Conservation (phyloP, 2,113 vertebrate genomes). For the Nannobrachium achirus region DNA sequence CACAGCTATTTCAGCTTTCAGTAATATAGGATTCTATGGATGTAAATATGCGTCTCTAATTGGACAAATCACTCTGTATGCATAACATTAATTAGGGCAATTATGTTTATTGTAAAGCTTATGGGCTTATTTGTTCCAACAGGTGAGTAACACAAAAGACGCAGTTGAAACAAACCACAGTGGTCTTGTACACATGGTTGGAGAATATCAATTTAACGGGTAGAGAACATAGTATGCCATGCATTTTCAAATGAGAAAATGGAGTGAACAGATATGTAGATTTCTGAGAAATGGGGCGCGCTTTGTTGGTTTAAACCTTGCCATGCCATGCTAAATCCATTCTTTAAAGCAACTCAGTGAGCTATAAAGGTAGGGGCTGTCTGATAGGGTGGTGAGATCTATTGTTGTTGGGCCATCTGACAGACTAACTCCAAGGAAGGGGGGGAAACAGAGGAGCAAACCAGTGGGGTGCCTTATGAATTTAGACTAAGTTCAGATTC, state of each 20-base stretch:
- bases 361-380: slow-evolving; percentile 68
- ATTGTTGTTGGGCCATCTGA: slow-evolving; percentile 78
- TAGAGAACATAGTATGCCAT: slow-evolving; percentile 33
- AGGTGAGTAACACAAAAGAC: slow-evolving; percentile 67
- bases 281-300: slow-evolving; percentile 50
- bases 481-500: slow-evolving; percentile 78
- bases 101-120: slow-evolving; percentile 79
- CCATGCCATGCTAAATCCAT: slow-evolving; percentile 74
- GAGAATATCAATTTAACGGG: slow-evolving; percentile 47
- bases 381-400: slow-evolving; percentile 68
- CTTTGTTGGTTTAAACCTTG: slow-evolving; percentile 69
- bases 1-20: slow-evolving; percentile 34
- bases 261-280: slow-evolving; percentile 64
- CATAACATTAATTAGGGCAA: slow-evolving; percentile 74
- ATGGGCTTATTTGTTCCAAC: slow-evolving; percentile 69
- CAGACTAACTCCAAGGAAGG: slow-evolving; percentile 64
- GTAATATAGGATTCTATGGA: slow-evolving; percentile 51
- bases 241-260: slow-evolving; percentile 66
- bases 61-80: slow-evolving; percentile 73
- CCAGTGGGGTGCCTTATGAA: slow-evolving; percentile 76
- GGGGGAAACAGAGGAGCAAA: slow-evolving; percentile 63
- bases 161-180: slow-evolving; percentile 43
- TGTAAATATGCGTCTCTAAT: slow-evolving; percentile 67
- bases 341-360: slow-evolving; percentile 71
- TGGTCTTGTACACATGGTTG: slow-evolving; percentile 43